Evolutionary conservation across 2,888 invertebrate genomes (phyloP).

Genomic region (Athalia cordata): DNA sequence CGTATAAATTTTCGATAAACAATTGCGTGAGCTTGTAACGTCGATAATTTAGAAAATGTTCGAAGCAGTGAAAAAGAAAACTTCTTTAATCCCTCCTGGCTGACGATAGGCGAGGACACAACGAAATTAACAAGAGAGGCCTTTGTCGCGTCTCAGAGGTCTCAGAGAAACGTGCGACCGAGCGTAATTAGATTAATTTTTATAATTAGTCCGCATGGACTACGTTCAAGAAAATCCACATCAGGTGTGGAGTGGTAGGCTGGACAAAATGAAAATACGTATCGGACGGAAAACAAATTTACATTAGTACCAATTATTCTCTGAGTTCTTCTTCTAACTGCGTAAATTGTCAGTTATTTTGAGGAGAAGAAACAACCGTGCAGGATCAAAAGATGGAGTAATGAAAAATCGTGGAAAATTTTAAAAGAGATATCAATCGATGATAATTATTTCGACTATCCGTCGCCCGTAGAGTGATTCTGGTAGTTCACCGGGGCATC

Average conservation of each 20-base stretch:
- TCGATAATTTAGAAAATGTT: slow-evolving; percentile 12
- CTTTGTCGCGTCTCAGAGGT: slow-evolving; percentile 25
- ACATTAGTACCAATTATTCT: too few relatives aligned
- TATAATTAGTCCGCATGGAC: slow-evolving; percentile 26
- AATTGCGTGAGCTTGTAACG: background rate
- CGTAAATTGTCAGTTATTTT: too few relatives aligned
- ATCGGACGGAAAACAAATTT: background rate
- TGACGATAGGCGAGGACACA: slow-evolving; percentile 19
- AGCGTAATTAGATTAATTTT: slow-evolving; percentile 40
- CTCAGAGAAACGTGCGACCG: slow-evolving; percentile 32
- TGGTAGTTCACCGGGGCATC: slow-evolving; percentile 6
- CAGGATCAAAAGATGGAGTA: background rate
- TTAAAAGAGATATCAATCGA: background rate
- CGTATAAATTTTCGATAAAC: background rate
- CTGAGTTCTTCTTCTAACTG: too few relatives aligned
- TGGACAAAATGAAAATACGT: background rate
- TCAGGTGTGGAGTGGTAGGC: background rate
- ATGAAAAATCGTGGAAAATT: background rate
- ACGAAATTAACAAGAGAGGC: slow-evolving; percentile 29
- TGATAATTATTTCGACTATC: slow-evolving; percentile 6
- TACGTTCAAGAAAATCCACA: background rate
- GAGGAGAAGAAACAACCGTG: background rate
- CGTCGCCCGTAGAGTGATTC: slow-evolving; percentile 5
- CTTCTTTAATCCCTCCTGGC: slow-evolving; percentile 20
- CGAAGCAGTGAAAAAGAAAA: slow-evolving; percentile 18